Evolutionary conservation across 2,888 invertebrate species (phyloP).

Genomic region (Melitaea athalia): DNA sequence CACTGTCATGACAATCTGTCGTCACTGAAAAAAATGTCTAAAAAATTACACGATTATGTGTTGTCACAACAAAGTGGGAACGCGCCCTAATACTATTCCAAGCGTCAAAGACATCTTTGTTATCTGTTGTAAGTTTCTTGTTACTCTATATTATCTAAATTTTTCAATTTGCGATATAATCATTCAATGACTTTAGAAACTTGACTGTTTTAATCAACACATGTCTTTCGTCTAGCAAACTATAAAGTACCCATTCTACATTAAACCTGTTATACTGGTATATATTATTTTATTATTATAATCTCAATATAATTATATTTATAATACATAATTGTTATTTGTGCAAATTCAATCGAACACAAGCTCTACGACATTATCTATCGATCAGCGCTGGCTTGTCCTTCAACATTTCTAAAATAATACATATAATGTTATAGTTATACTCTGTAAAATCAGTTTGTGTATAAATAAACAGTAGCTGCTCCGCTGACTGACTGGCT

Average conservation of each 20-base stretch:
- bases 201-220: neutral
- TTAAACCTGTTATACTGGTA: neutral
- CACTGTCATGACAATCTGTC: too few relatives aligned
- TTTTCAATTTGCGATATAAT: neutral
- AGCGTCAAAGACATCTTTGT: neutral
- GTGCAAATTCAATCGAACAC: conserved; percentile 16
- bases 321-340: conserved; percentile 8
- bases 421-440: neutral
- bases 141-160: neutral
- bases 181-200: neutral
- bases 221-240: conserved; percentile 1
- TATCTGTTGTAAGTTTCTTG: too few relatives aligned
- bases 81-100: neutral
- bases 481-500: neutral
- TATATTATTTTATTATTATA: conserved; percentile 11
- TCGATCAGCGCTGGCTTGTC: neutral
- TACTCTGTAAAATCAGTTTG: neutral
- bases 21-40: too few relatives aligned
- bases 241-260: conserved; percentile 4
- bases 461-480: neutral
- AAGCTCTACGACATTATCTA: neutral
- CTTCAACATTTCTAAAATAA: neutral
- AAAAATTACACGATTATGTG: too few relatives aligned
- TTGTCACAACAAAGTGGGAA: too few relatives aligned
- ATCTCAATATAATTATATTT: conserved; percentile 15